Evolutionary conservation across 2,113 vertebrate genomes (phyloP).

Genomic region (Trachemys scripta): DNA sequence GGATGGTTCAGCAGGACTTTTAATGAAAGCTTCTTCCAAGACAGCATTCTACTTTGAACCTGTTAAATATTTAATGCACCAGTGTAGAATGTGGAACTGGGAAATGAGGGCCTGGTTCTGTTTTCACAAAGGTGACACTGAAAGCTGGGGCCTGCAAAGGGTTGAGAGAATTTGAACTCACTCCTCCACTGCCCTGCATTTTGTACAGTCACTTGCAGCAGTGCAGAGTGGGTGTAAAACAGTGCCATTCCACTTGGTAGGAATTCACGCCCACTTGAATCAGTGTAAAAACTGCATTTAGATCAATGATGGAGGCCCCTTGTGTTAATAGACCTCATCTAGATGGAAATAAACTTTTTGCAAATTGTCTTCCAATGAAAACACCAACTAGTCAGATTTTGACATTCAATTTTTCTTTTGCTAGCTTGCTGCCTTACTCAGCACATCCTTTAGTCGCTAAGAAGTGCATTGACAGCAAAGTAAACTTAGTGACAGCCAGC

Average conservation of each 20-base stretch:
- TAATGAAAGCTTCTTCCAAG: constrained; percentile 8
- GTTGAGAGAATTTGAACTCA: background rate
- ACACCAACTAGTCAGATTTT: constrained; percentile 13
- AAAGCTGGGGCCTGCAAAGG: background rate
- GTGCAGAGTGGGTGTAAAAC: background rate
- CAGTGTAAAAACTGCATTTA: background rate
- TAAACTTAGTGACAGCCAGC: constrained; percentile 96
- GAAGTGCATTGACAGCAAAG: constrained; percentile 90
- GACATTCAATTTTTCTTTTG: constrained; percentile 10
- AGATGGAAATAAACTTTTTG: background rate
- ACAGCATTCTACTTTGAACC: constrained; percentile 1
- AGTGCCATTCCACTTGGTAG: background rate
- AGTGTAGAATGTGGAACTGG: constrained; percentile 16
- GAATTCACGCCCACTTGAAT: background rate
- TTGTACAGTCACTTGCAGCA: background rate
- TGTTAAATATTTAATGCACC: background rate
- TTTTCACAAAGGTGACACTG: background rate
- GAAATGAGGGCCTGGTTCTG: background rate
- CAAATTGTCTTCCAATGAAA: background rate
- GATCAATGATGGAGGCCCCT: background rate
- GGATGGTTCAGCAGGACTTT: constrained; percentile 15
- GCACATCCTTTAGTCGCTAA: constrained; percentile 91
- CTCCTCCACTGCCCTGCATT: background rate
- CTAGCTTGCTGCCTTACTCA: constrained; percentile 90
- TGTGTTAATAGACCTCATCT: background rate